Percentiles rank a stretch among this genome's conserved stretches.
phyloP scores from a whole-genome alignment of 2,113 vertebrate genomes.

The Parus major region DNA sequence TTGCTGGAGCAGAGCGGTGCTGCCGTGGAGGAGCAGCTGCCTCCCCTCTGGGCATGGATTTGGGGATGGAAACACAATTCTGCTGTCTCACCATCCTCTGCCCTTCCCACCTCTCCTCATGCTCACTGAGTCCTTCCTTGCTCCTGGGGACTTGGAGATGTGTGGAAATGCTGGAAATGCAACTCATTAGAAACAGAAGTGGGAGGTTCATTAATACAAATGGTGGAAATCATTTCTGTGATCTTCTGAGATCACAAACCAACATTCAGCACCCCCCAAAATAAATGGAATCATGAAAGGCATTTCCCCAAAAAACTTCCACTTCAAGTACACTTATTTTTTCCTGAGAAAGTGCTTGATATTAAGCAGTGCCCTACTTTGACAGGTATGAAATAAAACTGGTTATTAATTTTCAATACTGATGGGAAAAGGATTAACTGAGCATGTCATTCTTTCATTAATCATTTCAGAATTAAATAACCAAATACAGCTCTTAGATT shows the following conservation, averaged over 20 bases:
- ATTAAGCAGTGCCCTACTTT: background rate
- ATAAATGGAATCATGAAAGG: background rate
- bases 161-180: background rate
- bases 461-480: slow-evolving; percentile 36
- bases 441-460: background rate
- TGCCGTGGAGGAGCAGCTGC: background rate
- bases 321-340: background rate
- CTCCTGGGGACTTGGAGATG: background rate
- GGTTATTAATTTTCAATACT: slow-evolving; percentile 18
- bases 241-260: background rate
- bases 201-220: background rate
- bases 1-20: background rate
- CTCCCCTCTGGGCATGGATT: background rate
- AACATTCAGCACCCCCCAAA: background rate
- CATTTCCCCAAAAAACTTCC: background rate
- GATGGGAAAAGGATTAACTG: slow-evolving; percentile 5
- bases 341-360: background rate
- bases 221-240: background rate
- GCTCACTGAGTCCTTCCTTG: background rate
- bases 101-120: background rate
- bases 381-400: slow-evolving; percentile 20
- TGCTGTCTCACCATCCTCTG: background rate
- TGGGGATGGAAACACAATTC: background rate
- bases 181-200: background rate
- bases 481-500: slow-evolving; percentile 2